phyloP scores from a whole-genome alignment of 2,888 invertebrate species.

The Ceratothoa steindachneri region DNA sequence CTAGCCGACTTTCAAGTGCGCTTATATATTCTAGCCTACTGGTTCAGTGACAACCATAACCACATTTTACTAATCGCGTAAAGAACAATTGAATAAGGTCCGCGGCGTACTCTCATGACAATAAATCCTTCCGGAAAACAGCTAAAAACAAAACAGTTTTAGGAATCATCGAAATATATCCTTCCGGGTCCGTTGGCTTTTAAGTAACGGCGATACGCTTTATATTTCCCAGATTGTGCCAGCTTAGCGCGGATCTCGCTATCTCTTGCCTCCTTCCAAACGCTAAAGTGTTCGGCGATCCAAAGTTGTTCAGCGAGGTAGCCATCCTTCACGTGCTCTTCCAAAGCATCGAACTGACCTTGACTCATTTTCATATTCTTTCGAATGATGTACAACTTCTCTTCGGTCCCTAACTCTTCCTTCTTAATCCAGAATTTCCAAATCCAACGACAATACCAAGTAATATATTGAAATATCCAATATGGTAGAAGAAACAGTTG shows the following conservation, averaged over 20 bases:
- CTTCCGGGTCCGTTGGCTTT: slow-evolving; percentile 83
- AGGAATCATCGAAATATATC: slow-evolving; percentile 84
- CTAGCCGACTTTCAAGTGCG: no score
- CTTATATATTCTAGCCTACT: no score
- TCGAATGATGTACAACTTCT: slow-evolving; percentile 77
- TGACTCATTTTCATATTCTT: slow-evolving; percentile 64
- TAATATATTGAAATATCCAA: slow-evolving; percentile 64
- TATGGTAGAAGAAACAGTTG: slow-evolving; percentile 76
- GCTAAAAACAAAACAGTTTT: slow-evolving; percentile 51
- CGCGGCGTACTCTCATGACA: no score
- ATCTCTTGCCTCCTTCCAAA: slow-evolving; percentile 76
- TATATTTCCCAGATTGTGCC: slow-evolving; percentile 80
- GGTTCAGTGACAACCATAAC: no score
- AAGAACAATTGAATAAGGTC: no score
- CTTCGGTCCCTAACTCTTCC: slow-evolving; percentile 73
- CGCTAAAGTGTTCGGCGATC: slow-evolving; percentile 71
- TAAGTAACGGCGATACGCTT: slow-evolving; percentile 82
- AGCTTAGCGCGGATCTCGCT: slow-evolving; percentile 77
- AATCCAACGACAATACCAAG: slow-evolving; percentile 75
- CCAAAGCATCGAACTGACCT: slow-evolving; percentile 61
- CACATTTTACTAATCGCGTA: no score
- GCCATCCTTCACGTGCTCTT: slow-evolving; percentile 69
- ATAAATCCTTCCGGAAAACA: not conserved
- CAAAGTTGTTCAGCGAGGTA: slow-evolving; percentile 73
- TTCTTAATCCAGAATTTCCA: slow-evolving; percentile 72